These are phyloP conservation scores for Paradisaea rubra DNA, from an alignment of 2,113 vertebrate species.

Conservation along the genomic window DNA sequence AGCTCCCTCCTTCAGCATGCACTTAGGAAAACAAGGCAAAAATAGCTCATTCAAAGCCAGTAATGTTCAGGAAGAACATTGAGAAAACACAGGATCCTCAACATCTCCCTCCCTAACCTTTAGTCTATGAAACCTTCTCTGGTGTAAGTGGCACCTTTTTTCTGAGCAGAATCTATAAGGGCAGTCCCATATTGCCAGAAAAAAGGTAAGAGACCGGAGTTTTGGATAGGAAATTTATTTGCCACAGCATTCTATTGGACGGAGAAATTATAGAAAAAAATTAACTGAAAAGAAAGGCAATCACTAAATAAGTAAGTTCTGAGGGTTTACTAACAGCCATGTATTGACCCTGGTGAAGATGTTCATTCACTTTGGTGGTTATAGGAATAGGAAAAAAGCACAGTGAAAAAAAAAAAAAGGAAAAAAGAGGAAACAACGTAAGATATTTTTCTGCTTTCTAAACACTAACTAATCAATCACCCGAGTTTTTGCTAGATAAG, in stretches of 20 bases:
- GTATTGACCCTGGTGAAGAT: not conserved
- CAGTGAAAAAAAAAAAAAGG: not conserved
- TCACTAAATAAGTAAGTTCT: not conserved
- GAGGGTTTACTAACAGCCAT: not conserved
- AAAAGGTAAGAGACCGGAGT: not conserved
- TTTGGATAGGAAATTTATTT: not conserved
- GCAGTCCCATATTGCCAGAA: not conserved
- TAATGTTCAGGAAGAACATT: not conserved
- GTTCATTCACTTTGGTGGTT: not conserved
- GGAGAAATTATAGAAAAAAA: not conserved
- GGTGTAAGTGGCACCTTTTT: not conserved
- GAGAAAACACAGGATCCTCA: not conserved
- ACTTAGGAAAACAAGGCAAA: not conserved
- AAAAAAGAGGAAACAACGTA: not conserved
- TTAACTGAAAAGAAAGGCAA: not conserved
- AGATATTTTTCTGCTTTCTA: not conserved
- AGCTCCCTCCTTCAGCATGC: not conserved
- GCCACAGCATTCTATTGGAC: not conserved
- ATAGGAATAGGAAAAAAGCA: not conserved
- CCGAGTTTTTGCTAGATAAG: not conserved
- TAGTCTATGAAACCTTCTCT: not conserved
- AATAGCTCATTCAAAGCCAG: not conserved
- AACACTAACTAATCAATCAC: not conserved
- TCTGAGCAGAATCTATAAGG: not conserved
- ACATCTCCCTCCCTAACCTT: not conserved